Percentiles rank a stretch among this genome's conserved stretches.
Evolutionary conservation across 2,113 vertebrate genomes (phyloP).

Genomic region (Semnornis frantzii): DNA sequence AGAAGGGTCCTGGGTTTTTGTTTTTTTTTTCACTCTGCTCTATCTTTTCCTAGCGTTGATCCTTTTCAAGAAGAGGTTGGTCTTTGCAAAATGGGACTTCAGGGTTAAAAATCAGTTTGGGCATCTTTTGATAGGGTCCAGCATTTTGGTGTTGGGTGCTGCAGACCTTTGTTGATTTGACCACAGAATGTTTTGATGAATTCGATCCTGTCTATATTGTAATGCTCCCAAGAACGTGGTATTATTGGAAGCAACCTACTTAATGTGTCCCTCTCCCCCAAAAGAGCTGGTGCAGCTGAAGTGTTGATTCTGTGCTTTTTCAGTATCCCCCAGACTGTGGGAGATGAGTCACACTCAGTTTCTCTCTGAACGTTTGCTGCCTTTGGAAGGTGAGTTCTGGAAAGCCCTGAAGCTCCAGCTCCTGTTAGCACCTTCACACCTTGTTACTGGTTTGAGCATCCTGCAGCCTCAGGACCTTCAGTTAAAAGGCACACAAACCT

Average conservation of each 20-base stretch:
- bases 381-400: neutral
- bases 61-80: neutral
- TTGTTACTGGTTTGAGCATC: neutral
- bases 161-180: neutral
- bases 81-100: neutral
- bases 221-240: neutral
- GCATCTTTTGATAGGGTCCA: neutral
- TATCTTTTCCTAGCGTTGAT: neutral
- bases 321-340: neutral
- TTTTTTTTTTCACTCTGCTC: neutral
- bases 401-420: neutral
- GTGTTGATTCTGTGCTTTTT: neutral
- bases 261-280: neutral
- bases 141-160: neutral
- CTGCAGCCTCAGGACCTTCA: neutral
- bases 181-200: neutral
- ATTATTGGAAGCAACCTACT: neutral
- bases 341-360: neutral
- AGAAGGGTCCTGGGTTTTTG: neutral
- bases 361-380: neutral
- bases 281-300: neutral
- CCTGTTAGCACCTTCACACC: neutral
- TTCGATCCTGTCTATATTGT: neutral
- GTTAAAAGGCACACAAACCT: neutral
- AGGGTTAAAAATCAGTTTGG: neutral